Evolutionary conservation across 2,888 invertebrate species (phyloP).

Genomic region (Anarsia innoxiella): DNA sequence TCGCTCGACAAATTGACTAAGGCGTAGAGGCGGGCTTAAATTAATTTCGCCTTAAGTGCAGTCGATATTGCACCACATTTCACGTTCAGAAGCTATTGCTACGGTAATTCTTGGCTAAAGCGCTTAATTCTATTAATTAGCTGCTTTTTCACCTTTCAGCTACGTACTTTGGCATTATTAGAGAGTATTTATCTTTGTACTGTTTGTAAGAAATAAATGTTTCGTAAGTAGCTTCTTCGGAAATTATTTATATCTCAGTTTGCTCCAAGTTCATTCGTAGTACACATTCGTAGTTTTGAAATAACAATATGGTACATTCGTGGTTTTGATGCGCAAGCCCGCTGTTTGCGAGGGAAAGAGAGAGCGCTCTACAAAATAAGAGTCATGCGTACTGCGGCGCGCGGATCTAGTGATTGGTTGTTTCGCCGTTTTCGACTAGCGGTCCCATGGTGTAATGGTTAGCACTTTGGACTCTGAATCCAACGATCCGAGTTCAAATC

Average conservation of each 20-base stretch:
- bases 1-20: conserved; percentile 12
- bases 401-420: conserved; percentile 14
- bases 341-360: conserved; percentile 1
- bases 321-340: not conserved
- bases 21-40: not conserved
- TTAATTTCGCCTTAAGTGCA: not conserved
- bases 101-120: too few relatives aligned
- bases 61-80: not conserved
- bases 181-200: too few relatives aligned
- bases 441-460: conserved; percentile 80
- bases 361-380: conserved; percentile 1
- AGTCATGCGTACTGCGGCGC: conserved; percentile 37
- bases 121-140: too few relatives aligned
- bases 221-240: too few relatives aligned
- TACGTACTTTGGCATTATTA: too few relatives aligned
- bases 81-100: too few relatives aligned
- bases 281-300: conserved; percentile 3
- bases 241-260: too few relatives aligned
- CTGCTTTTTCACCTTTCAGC: too few relatives aligned
- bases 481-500: conserved; percentile 88
- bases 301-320: conserved; percentile 2
- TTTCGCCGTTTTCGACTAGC: conserved; percentile 22
- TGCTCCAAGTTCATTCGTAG: too few relatives aligned
- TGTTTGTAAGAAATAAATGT: too few relatives aligned
- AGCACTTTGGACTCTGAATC: conserved; percentile 83